These are phyloP conservation scores for Chymomyza caudatula DNA, from an alignment of 2,888 invertebrate species.

Conservation along the genomic window DNA sequence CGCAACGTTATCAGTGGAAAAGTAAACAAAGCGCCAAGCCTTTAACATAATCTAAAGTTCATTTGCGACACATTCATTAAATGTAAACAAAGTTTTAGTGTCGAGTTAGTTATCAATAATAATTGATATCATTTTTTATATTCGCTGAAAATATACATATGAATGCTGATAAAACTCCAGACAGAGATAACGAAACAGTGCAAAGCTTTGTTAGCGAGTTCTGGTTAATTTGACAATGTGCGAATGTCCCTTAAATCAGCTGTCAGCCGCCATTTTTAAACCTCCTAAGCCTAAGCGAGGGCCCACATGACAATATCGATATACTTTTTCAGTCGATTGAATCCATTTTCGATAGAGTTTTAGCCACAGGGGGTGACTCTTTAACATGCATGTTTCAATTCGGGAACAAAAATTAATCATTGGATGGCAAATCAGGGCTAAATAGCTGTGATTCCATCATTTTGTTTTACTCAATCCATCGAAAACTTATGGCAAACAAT, in stretches of 20 bases:
- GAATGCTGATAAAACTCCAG: neutral
- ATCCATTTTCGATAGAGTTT: no score
- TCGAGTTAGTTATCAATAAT: constrained; percentile 16
- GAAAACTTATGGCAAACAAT: no score
- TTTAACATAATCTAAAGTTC: constrained; percentile 31
- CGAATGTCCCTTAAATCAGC: neutral
- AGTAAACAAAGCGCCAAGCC: constrained; percentile 30
- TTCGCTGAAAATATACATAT: neutral
- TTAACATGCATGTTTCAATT: no score
- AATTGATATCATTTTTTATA: constrained; percentile 23
- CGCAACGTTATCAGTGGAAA: constrained; percentile 19
- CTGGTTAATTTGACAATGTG: neutral
- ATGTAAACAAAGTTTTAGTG: constrained; percentile 24
- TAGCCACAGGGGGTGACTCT: no score
- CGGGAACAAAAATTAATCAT: no score
- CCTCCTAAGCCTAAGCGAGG: constrained; percentile 1
- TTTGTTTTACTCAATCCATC: no score
- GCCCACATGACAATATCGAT: neutral
- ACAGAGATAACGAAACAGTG: neutral
- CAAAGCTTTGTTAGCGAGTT: neutral
- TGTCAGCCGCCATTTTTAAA: neutral
- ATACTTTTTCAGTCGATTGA: no score
- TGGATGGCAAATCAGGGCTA: no score
- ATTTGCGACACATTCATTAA: constrained; percentile 4
- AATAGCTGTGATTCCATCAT: no score